Percentiles rank a stretch among this genome's conserved stretches.
phyloP scores from a whole-genome alignment of 2,113 vertebrate genomes.

The Engystomops pustulosus region DNA sequence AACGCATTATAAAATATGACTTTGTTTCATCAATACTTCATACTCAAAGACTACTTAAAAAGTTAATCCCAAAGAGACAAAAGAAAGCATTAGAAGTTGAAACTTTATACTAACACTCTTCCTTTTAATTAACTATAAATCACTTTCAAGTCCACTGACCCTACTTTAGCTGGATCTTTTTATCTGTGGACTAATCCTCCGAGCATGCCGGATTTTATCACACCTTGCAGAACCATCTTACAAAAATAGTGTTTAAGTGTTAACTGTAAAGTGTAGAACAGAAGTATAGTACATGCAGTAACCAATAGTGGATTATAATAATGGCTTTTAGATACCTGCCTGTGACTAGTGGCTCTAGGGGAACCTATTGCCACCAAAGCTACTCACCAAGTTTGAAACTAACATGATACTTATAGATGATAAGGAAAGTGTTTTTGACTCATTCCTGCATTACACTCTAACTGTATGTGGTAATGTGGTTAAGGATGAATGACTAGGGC shows the following conservation, averaged over 20 bases:
- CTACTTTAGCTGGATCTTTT: conserved; percentile 62
- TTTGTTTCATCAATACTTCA: conserved; percentile 37
- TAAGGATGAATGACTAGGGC: too few species aligned
- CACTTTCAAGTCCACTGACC: conserved; percentile 63
- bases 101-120: conserved; percentile 62
- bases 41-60: conserved; percentile 30
- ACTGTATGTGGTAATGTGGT: too few species aligned
- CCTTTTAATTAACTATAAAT: conserved; percentile 68
- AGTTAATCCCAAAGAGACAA: conserved; percentile 42
- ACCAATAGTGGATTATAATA: too few species aligned
- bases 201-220: not conserved
- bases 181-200: conserved; percentile 48
- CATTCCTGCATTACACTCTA: too few species aligned
- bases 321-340: too few species aligned
- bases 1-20: conserved; percentile 44
- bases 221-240: not conserved
- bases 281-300: not conserved
- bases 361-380: too few species aligned
- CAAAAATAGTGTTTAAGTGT: too few species aligned
- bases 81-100: conserved; percentile 2
- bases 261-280: not conserved
- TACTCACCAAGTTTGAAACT: too few species aligned
- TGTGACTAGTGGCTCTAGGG: too few species aligned
- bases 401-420: too few species aligned
- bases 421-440: too few species aligned